Conservation (phyloP, 2,888 invertebrate genomes). For the Allacma fusca region DNA sequence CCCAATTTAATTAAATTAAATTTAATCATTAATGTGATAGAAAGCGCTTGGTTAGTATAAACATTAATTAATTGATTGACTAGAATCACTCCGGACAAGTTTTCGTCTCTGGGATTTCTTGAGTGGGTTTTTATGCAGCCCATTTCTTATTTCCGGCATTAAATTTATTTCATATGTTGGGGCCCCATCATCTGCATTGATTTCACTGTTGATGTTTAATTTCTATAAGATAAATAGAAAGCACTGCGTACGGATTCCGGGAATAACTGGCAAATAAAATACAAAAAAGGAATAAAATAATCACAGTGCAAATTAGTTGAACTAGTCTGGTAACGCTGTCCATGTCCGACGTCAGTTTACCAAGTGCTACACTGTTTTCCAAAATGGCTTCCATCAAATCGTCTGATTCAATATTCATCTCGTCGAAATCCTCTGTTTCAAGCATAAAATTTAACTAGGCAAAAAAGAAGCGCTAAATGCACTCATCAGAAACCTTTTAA, state of each 20-base stretch:
- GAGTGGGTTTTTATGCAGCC: not conserved
- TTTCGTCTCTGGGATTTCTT: not conserved
- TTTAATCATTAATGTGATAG: too few species aligned
- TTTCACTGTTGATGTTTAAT: conserved; percentile 4
- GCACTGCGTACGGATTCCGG: not conserved
- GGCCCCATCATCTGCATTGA: conserved; percentile 9
- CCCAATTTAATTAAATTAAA: too few species aligned
- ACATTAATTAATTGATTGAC: not conserved
- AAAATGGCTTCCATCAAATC: conserved; percentile 31
- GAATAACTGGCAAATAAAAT: not conserved
- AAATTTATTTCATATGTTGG: not conserved
- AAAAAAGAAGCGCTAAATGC: too few species aligned
- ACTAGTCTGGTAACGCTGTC: not conserved
- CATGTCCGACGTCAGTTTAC: conserved; percentile 7
- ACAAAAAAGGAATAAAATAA: not conserved
- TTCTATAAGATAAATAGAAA: conserved; percentile 4
- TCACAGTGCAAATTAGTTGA: conserved; percentile 21
- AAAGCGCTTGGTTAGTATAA: too few species aligned
- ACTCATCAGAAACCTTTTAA: not conserved
- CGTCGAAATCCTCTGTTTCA: not conserved
- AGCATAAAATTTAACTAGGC: too few species aligned
- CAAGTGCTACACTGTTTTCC: not conserved
- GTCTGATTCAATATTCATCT: conserved; percentile 18
- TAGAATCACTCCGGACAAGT: not conserved
- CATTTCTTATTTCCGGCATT: not conserved